Evolutionary conservation across 2,888 invertebrate genomes (phyloP), one percentile per base, ranked within the genome.

Genomic region (Nebria brevicollis): DNA sequence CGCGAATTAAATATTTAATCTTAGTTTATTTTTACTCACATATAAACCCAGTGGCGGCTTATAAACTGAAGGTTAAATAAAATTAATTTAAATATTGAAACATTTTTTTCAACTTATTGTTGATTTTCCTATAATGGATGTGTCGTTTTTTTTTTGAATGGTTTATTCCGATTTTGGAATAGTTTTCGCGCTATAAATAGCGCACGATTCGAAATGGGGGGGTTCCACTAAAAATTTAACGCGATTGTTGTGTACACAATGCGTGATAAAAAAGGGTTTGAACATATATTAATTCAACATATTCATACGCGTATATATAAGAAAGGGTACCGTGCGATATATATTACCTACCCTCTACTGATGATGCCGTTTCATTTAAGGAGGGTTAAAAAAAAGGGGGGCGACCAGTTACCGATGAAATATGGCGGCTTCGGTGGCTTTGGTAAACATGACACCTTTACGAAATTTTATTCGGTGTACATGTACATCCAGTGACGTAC

Each of bases 391-490:
- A 70, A 68, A 11, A 70, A 25, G 26, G 34, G 26, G 70, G 70
- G 25, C 25, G 25, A 77, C 77, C 77, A 77, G 77, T 77, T 77
- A 77, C 68, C n/a, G 77, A 77, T 77, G 77, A 77, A 78, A 78
- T 41, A 78, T 78, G 78, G 78, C 78, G 78, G 72, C 73, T 15
- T 25, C 41, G 15, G 77, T 15, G 65, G 77, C 73, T 72, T 78
- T 78, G 78, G 73, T 78, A 78, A 78, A 78, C 73, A 78, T 73
- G 78, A 78, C 78, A 78, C 78, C 72, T 78, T 70, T 26, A 25
- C 4, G 11, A 66, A 15, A 66, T 15, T 25, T n/a, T 25, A 66
- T 15, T 70, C 26, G 25, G 26, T 6, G 13, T 1, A 5, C 10
- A 70, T 26, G 13, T 1, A 5, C 10, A 70, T 26, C 5, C 70